Percentiles rank a stretch among this genome's conserved stretches.
These are phyloP conservation scores for Ictalurus furcatus DNA, from an alignment of 2,113 vertebrate species.

Conservation along the genomic window DNA sequence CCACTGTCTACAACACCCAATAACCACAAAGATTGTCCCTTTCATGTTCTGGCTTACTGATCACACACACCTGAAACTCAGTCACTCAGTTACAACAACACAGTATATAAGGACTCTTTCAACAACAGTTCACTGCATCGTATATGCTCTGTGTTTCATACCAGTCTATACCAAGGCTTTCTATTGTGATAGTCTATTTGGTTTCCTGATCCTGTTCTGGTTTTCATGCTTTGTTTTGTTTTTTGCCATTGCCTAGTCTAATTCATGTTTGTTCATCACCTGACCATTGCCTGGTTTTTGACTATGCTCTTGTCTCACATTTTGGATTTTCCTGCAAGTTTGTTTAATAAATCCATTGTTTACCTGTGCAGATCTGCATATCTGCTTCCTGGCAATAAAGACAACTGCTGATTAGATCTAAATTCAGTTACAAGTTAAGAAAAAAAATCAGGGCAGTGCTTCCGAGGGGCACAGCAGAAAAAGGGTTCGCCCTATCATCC, in stretches of 20 bases:
- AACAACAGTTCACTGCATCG: too few species aligned
- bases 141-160: too few species aligned
- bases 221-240: not conserved
- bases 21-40: not conserved
- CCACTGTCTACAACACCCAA: not conserved
- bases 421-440: not conserved
- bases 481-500: not conserved
- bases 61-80: not conserved
- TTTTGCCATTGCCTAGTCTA: not conserved
- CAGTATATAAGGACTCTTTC: too few species aligned
- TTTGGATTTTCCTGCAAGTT: not conserved
- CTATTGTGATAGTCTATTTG: too few species aligned
- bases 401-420: not conserved
- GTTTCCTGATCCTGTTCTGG: not conserved
- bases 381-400: not conserved
- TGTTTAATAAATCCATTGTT: not conserved
- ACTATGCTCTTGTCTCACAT: not conserved
- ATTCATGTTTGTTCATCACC: too few species aligned
- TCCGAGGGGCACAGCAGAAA: not conserved
- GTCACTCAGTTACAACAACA: too few species aligned
- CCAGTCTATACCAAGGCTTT: too few species aligned
- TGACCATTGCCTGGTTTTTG: too few species aligned
- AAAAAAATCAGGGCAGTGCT: not conserved
- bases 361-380: not conserved
- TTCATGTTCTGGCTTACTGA: not conserved